Percentiles rank a stretch among this genome's conserved stretches.
phyloP scores from a whole-genome alignment of 2,888 invertebrate species.

The Euphydryas editha region DNA sequence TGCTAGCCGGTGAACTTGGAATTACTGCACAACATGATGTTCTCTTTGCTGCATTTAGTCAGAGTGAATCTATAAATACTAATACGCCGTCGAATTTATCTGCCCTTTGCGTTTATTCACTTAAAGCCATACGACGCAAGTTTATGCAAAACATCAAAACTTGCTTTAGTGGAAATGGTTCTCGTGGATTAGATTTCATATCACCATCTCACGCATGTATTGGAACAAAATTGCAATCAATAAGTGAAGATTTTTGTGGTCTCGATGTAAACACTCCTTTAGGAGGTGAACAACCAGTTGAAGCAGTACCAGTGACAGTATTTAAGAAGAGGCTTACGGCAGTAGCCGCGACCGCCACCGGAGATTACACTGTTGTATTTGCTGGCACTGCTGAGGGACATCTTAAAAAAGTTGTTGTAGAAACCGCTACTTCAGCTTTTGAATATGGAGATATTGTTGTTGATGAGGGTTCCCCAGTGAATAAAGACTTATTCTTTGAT shows the following conservation, averaged over 20 bases:
- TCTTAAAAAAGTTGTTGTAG: constrained; percentile 97
- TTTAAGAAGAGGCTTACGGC: constrained; percentile 93
- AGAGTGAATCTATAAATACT: constrained; percentile 89
- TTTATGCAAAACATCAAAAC: constrained; percentile 98
- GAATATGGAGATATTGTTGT: constrained; percentile 95
- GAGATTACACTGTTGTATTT: constrained; percentile 99
- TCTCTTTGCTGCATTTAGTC: constrained; percentile 96
- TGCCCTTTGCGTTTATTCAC: constrained; percentile 96
- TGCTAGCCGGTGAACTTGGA: constrained; percentile 94
- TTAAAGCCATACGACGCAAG: constrained; percentile 94
- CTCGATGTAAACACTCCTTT: constrained; percentile 98
- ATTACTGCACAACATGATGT: constrained; percentile 97
- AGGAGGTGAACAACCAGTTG: constrained; percentile 95
- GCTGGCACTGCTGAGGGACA: constrained; percentile 96
- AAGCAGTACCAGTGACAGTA: constrained; percentile 92
- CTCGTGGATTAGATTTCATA: constrained; percentile 94
- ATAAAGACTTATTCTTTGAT: constrained; percentile 96
- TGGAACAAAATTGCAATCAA: constrained; percentile 94
- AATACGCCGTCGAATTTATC: constrained; percentile 87
- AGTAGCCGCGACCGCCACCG: constrained; percentile 96
- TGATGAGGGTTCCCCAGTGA: constrained; percentile 91
- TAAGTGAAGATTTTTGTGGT: constrained; percentile 98
- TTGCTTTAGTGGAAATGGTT: constrained; percentile 96
- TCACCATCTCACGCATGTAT: constrained; percentile 95
- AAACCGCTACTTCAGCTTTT: constrained; percentile 91